Conservation (phyloP, 1,140 invertebrate genomes). For the Orchestia grillus region DNA sequence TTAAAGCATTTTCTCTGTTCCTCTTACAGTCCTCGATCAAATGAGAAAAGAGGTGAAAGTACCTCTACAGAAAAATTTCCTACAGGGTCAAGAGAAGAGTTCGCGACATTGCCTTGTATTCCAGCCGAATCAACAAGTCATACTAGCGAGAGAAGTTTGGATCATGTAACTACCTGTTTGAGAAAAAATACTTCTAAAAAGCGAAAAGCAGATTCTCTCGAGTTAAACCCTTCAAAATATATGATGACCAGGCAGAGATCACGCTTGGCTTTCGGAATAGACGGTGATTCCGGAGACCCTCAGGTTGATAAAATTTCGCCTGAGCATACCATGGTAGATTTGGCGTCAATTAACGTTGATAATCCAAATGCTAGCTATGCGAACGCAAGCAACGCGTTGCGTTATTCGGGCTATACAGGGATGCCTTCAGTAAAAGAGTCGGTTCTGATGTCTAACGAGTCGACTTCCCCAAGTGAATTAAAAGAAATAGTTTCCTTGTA, state of each 20-base stretch:
- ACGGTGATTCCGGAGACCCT: neutral
- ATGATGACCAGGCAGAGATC: slow-evolving; percentile 29
- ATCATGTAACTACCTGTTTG: neutral
- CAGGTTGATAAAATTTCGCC: neutral
- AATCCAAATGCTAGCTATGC: neutral
- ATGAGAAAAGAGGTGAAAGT: neutral
- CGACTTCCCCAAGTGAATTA: neutral
- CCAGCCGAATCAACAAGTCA: neutral
- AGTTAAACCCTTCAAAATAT: neutral
- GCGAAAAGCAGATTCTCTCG: neutral
- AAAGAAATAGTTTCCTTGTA: neutral
- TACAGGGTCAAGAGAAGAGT: neutral
- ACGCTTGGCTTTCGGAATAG: neutral
- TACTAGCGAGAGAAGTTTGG: neutral
- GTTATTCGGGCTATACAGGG: neutral
- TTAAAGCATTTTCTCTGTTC: slow-evolving; percentile 44
- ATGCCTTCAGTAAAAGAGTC: neutral
- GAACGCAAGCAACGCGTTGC: neutral
- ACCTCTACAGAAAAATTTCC: neutral
- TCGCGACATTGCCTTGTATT: neutral
- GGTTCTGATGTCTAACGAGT: neutral
- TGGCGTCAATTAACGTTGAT: neutral
- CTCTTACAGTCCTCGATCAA: neutral
- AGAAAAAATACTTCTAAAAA: neutral
- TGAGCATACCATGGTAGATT: neutral